Evolutionary conservation across 2,888 invertebrate species (phyloP).

Genomic region (Rambutsinella grinnellia): DNA sequence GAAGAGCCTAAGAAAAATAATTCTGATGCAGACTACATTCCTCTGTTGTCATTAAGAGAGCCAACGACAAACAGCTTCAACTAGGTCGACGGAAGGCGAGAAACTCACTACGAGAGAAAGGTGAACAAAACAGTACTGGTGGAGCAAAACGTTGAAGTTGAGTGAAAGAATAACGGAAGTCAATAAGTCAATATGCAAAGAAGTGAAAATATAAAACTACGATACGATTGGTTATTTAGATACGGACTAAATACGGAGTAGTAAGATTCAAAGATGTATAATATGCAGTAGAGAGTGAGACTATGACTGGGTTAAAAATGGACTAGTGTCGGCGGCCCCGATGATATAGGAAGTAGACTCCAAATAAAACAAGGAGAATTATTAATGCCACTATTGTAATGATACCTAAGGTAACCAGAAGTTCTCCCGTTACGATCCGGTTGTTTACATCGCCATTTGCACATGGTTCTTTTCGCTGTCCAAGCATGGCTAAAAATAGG

Average conservation of each 20-base stretch:
- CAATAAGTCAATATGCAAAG: too few species aligned
- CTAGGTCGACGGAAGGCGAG: too few species aligned
- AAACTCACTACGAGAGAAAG: too few species aligned
- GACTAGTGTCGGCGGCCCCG: constrained; percentile 60
- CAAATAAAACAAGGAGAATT: constrained; percentile 65
- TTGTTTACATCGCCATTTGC: constrained; percentile 51
- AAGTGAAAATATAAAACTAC: too few species aligned
- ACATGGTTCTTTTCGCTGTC: constrained; percentile 52
- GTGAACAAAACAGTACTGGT: too few species aligned
- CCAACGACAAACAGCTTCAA: too few species aligned
- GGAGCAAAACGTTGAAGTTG: too few species aligned
- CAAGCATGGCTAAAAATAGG: constrained; percentile 40
- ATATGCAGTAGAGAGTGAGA: constrained; percentile 17
- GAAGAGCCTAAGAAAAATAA: background rate
- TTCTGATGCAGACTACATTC: background rate
- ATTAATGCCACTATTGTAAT: constrained; percentile 66
- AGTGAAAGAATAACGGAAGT: too few species aligned
- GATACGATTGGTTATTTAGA: too few species aligned
- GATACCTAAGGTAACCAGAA: constrained; percentile 66
- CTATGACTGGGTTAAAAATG: background rate
- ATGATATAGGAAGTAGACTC: constrained; percentile 66
- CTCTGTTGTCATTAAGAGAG: too few species aligned
- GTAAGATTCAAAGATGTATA: too few species aligned
- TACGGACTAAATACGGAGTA: too few species aligned
- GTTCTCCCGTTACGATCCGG: constrained; percentile 61